Percentiles rank a stretch among this genome's conserved stretches.
Evolutionary conservation across 1,140 invertebrate genomes (phyloP).

Genomic region (Laodelphax striatellus): DNA sequence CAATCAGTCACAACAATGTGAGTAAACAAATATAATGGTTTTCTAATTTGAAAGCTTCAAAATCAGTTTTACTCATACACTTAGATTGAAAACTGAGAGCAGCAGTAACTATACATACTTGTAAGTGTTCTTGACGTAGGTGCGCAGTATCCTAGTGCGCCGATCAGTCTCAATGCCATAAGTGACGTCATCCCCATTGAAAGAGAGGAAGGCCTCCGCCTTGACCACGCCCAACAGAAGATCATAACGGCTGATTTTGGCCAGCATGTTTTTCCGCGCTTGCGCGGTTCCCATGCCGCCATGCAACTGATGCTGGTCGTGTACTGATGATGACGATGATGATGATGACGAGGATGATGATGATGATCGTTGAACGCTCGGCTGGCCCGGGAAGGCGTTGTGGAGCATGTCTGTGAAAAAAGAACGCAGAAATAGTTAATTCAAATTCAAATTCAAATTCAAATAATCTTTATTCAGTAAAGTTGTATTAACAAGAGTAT

Average conservation of each 20-base stretch:
- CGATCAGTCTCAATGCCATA: conserved; percentile 83
- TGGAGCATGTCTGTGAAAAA: background rate
- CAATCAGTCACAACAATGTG: too few relatives aligned
- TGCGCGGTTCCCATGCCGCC: background rate
- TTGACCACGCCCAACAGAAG: conserved; percentile 86
- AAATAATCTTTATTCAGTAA: too few relatives aligned
- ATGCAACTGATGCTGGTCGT: too few relatives aligned
- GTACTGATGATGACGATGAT: background rate
- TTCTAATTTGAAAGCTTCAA: too few relatives aligned
- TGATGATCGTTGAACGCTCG: background rate
- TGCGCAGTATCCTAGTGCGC: conserved; percentile 78
- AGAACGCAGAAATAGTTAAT: too few relatives aligned
- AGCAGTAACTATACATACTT: conserved; percentile 43
- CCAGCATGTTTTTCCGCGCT: conserved; percentile 60
- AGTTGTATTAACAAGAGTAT: too few relatives aligned
- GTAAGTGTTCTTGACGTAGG: conserved; percentile 87
- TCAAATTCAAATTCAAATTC: too few relatives aligned
- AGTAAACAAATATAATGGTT: too few relatives aligned
- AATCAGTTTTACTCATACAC: too few relatives aligned
- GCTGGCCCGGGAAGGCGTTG: background rate
- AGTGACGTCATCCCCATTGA: conserved; percentile 81
- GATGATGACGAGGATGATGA: background rate
- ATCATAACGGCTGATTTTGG: conserved; percentile 68
- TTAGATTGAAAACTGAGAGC: too few relatives aligned
- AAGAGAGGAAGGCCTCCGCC: conserved; percentile 75